Conservation (phyloP, 2,113 vertebrate species). For the Hepsetus odoe region DNA sequence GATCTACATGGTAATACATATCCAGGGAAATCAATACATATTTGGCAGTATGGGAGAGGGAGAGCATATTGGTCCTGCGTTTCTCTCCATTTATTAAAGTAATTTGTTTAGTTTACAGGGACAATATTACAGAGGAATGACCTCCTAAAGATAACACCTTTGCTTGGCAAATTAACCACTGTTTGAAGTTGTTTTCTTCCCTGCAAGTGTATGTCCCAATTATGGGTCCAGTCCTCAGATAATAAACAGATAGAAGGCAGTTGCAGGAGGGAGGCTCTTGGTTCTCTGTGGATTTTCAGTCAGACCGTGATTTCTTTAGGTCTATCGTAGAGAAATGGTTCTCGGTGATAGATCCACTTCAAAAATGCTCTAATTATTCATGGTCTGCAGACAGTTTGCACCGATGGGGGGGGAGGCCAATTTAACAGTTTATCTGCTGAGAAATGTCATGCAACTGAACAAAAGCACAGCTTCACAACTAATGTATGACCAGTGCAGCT, state of each 20-base stretch:
- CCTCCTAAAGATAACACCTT: conserved; percentile 49
- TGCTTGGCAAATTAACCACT: conserved; percentile 71
- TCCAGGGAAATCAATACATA: conserved; percentile 75
- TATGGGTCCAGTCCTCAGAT: conserved; percentile 19
- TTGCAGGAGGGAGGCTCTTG: background rate
- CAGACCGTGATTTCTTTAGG: background rate
- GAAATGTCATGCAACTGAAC: too few species aligned
- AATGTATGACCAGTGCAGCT: too few species aligned
- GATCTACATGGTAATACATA: conserved; percentile 68
- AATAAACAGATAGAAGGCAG: conserved; percentile 1
- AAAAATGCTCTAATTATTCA: too few species aligned
- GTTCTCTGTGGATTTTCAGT: background rate
- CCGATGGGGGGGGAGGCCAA: too few species aligned
- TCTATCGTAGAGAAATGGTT: too few species aligned
- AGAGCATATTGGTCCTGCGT: conserved; percentile 61
- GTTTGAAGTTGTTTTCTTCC: conserved; percentile 48
- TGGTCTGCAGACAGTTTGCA: too few species aligned
- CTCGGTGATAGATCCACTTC: too few species aligned
- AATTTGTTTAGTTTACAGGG: conserved; percentile 67
- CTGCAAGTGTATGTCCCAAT: conserved; percentile 2
- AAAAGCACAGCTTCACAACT: too few species aligned
- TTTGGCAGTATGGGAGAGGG: conserved; percentile 66
- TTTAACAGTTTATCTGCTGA: too few species aligned
- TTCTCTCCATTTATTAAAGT: conserved; percentile 73
- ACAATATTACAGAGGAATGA: conserved; percentile 40